phyloP scores from a whole-genome alignment of 2,888 invertebrate species.

The Eristalinus aeneus region DNA sequence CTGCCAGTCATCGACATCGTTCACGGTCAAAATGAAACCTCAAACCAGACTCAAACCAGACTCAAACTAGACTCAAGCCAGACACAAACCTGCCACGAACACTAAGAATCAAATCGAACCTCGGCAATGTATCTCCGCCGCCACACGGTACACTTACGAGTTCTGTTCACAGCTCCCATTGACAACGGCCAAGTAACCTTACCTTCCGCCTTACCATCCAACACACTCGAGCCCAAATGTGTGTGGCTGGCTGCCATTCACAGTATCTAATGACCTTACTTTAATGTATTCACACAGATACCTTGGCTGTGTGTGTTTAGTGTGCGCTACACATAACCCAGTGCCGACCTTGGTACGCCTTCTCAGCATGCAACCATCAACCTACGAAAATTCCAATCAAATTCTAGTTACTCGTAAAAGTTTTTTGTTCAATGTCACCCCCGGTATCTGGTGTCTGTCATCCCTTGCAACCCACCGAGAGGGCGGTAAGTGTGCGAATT shows the following conservation, averaged over 20 bases:
- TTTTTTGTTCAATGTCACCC: constrained; percentile 34
- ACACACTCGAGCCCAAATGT: background rate
- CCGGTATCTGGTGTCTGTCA: background rate
- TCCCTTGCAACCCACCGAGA: background rate
- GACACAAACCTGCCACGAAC: background rate
- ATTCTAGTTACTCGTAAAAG: constrained; percentile 22
- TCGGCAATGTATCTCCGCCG: background rate
- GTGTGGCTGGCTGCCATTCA: background rate
- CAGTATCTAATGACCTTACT: constrained; percentile 17
- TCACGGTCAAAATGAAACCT: background rate
- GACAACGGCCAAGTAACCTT: background rate
- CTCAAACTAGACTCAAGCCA: background rate
- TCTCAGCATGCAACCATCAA: constrained; percentile 18
- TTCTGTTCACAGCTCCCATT: background rate
- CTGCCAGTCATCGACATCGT: too few relatives aligned
- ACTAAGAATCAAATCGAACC: background rate
- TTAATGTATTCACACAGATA: constrained; percentile 34
- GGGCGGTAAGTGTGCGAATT: constrained; percentile 6
- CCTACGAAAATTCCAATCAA: constrained; percentile 51
- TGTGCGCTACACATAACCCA: constrained; percentile 14
- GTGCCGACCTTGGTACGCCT: constrained; percentile 50
- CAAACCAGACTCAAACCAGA: background rate
- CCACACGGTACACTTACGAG: background rate
- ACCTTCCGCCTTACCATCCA: background rate
- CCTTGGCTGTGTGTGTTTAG: background rate